phyloP scores from a whole-genome alignment of 2,888 invertebrate genomes.

The Erannis defoliaria region DNA sequence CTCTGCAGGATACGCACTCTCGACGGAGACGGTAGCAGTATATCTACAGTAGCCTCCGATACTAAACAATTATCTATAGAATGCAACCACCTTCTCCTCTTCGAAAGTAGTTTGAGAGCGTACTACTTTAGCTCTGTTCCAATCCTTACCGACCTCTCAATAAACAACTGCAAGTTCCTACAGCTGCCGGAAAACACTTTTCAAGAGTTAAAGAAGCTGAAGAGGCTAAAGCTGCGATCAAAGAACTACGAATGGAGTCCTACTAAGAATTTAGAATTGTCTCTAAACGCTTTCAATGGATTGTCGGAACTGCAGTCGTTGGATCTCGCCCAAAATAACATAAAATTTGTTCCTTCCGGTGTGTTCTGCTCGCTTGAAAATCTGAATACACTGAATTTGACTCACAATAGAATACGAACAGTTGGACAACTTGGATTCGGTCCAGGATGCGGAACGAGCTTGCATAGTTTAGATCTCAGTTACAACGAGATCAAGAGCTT shows the following conservation, averaged over 20 bases:
- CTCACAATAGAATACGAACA: conserved; percentile 93
- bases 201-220: conserved; percentile 92
- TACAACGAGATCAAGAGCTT: conserved; percentile 91
- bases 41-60: conserved; percentile 88
- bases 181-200: conserved; percentile 92
- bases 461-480: conserved; percentile 93
- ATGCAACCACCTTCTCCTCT: conserved; percentile 92
- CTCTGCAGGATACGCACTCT: conserved; percentile 90
- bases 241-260: conserved; percentile 93
- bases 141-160: conserved; percentile 91
- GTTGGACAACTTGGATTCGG: conserved; percentile 92
- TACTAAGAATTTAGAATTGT: conserved; percentile 91
- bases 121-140: conserved; percentile 91
- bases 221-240: conserved; percentile 92
- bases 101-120: conserved; percentile 91
- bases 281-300: conserved; percentile 90
- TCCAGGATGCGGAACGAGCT: conserved; percentile 88
- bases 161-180: conserved; percentile 93
- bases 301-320: conserved; percentile 92
- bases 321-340: conserved; percentile 94
- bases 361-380: conserved; percentile 93
- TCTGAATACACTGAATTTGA: conserved; percentile 93
- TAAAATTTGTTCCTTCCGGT: conserved; percentile 92
- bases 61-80: conserved; percentile 91
- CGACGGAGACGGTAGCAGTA: conserved; percentile 89